Base-by-base conservation (phyloP, 2,888 invertebrate species). In the Eupelmus urozonus region DNA sequence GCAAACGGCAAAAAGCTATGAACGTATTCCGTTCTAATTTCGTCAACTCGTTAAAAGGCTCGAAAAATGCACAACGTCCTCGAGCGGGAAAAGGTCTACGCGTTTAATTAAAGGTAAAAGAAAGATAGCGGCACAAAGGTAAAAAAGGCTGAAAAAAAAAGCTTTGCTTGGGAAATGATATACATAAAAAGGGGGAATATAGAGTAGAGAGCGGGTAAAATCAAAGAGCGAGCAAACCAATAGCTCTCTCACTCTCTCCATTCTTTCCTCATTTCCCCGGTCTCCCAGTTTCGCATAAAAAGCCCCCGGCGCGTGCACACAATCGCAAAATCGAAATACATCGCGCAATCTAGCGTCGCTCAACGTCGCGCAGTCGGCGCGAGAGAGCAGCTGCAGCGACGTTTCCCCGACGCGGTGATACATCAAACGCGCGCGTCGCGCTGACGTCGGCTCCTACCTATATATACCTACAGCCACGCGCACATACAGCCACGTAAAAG, bases 171-270 rank as follows among this genome's bases (percentile, higher is more conserved):
- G n/a, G n/a, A n/a, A n/a, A n/a, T n/a, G n/a, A n/a, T n/a, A 16
- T 1, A 16, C 7, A 53, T 7, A 55, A 3, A 42, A 40, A 70
- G 18, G 27, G 2, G 29, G 2, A 60, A 49, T 23, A 29, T 18
- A 45, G 49, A 60, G 70, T 60, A 23, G 60, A 29, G 49, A 2
- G 49, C n/a, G n/a, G n/a, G n/a, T 16, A 60, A 65, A 65, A 51
- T 71, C 70, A 71, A 71, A 71, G 65, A 42, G 59, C 20, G 57
- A 40, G 69, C 20, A 27, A 27, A 59, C 45, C 69, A 27, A 71
- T 71, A 60, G 34, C 13, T 69, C 25, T 23, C 53, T 53, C 7
- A 13, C 20, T 34, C 20, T 69, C 42, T 69, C 29, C 42, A 55
- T 69, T 69, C 42, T 55, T 40, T 42, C 42, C 67, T 57, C 55